Conservation (phyloP, 2,113 vertebrate genomes). For the Cheilinus undulatus region DNA sequence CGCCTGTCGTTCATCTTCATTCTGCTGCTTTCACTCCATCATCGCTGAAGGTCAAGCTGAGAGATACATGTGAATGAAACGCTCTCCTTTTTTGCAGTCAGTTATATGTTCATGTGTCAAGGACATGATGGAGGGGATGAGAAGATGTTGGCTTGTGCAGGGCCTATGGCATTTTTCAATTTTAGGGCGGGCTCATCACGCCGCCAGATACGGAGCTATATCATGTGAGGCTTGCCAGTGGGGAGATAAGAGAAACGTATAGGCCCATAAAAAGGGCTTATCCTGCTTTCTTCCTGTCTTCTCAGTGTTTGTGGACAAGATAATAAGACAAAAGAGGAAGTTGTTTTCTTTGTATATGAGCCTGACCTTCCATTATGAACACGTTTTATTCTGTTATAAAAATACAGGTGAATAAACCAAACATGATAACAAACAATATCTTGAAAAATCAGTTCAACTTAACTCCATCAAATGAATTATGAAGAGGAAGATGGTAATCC, state of each 20-base stretch:
- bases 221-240: constrained; percentile 32
- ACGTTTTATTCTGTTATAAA: background rate
- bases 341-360: constrained; percentile 10
- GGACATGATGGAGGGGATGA: constrained; percentile 46
- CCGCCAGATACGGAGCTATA: constrained; percentile 31
- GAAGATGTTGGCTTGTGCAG: constrained; percentile 32
- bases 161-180: constrained; percentile 44
- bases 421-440: background rate
- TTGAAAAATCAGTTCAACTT: background rate
- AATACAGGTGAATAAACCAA: background rate
- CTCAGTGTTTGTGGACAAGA: constrained; percentile 17
- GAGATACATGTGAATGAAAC: constrained; percentile 68
- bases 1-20: constrained; percentile 65
- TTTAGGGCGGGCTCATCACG: constrained; percentile 17
- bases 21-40: constrained; percentile 63
- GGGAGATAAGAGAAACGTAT: constrained; percentile 38
- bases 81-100: constrained; percentile 52
- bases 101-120: constrained; percentile 59
- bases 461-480: background rate
- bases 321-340: constrained; percentile 27
- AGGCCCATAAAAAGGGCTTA: constrained; percentile 41
- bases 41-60: constrained; percentile 64
- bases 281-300: constrained; percentile 15
- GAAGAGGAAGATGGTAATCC: background rate
- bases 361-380: background rate